Evolutionary conservation across 2,888 invertebrate species (phyloP).

Genomic region (Drosophila mercatorum): DNA sequence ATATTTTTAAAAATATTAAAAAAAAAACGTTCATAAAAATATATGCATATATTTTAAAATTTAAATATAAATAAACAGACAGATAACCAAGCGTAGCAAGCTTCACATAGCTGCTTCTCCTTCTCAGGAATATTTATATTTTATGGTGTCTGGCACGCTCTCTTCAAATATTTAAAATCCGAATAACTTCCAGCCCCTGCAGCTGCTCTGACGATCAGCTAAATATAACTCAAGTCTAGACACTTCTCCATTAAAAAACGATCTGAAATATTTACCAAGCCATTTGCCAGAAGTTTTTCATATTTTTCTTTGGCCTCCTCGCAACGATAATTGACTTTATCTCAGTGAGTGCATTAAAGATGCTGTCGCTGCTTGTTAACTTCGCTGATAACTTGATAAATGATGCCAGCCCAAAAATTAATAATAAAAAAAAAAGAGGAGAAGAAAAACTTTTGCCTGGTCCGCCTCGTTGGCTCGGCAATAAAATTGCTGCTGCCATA

Average conservation of each 20-base stretch:
- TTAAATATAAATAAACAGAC: no score
- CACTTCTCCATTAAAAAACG: not conserved
- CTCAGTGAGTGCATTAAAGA: constrained; percentile 28
- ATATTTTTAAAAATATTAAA: no score
- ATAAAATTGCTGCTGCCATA: constrained; percentile 31
- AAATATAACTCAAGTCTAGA: not conserved
- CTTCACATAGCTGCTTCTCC: no score
- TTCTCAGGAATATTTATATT: not conserved
- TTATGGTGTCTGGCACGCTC: not conserved
- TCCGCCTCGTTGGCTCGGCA: not conserved
- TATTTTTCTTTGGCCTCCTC: not conserved
- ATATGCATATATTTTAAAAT: no score
- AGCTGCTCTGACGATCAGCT: not conserved
- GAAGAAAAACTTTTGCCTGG: constrained; percentile 5
- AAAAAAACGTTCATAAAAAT: no score
- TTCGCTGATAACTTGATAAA: constrained; percentile 46
- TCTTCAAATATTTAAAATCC: no score
- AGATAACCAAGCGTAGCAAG: no score
- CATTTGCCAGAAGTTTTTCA: not conserved
- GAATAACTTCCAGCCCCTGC: no score
- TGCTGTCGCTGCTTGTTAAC: constrained; percentile 35
- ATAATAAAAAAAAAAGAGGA: constrained; percentile 6
- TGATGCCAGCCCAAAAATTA: constrained; percentile 31
- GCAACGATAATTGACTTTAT: constrained; percentile 36
- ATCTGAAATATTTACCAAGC: constrained; percentile 3